Evolutionary conservation across 2,888 invertebrate genomes (phyloP).

Genomic region (Hypselothyrea guttata): DNA sequence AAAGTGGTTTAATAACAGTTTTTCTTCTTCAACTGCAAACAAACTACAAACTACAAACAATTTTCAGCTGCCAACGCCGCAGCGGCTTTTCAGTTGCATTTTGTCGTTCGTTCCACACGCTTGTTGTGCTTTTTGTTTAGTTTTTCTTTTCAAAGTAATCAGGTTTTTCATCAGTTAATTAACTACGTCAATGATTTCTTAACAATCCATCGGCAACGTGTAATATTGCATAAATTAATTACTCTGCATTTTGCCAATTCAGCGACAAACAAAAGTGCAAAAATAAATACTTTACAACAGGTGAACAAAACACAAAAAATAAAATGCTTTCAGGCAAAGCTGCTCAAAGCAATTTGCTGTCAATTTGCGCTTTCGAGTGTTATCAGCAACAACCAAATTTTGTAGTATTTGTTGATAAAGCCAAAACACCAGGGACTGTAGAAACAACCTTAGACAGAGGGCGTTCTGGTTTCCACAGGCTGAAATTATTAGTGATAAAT

Average conservation of each 20-base stretch:
- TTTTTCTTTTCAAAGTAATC: constrained; percentile 14
- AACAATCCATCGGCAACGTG: constrained; percentile 14
- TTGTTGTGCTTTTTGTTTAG: constrained; percentile 12
- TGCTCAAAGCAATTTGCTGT: constrained; percentile 27
- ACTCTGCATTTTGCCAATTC: constrained; percentile 5
- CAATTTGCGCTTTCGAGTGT: constrained; percentile 35
- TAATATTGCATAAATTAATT: constrained; percentile 3
- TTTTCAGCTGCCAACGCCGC: constrained; percentile 50
- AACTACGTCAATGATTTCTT: constrained; percentile 10
- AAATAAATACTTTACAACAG: too few relatives aligned
- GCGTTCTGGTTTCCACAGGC: neutral
- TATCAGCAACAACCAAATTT: constrained; percentile 38
- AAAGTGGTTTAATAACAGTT: constrained; percentile 25
- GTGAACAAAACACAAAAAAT: neutral
- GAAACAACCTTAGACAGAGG: constrained; percentile 1
- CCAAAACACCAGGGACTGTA: constrained; percentile 9
- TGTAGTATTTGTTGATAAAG: constrained; percentile 45
- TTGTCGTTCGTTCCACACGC: constrained; percentile 64
- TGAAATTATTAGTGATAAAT: too few relatives aligned
- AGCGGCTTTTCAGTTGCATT: constrained; percentile 67
- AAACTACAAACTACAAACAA: constrained; percentile 58
- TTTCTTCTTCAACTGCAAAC: constrained; percentile 39
- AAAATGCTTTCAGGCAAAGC: constrained; percentile 6
- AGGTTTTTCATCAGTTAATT: constrained; percentile 24
- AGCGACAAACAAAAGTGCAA: constrained; percentile 4